Base-by-base conservation (phyloP, 2,797 vertebrate species). In the Gymnopithys bicolor region DNA sequence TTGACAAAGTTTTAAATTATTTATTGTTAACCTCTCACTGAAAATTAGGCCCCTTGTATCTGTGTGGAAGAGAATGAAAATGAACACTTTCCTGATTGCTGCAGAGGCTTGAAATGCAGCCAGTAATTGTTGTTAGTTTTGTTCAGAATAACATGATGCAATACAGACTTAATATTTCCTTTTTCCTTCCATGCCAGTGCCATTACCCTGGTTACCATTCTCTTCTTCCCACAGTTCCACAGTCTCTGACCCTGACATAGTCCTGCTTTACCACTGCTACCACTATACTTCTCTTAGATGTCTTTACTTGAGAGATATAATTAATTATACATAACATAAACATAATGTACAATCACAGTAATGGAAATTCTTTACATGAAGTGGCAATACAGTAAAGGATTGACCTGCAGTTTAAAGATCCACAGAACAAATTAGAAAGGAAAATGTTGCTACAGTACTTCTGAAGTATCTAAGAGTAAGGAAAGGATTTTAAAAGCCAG, bases 321-420 rank as follows among this genome's bases (percentile, higher is more conserved):
- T 41, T 69, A 82, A 69, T 58, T 63, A 30, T 25, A 6, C 2
- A 7, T 17, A 39, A 25, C 13, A 35, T 59, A 25, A 80, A 19
- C 15, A 19, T 4, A 62, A 59, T 0, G 3, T 39, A 13, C 6
- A 37, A 0, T 27, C 15, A 0, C 8, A 14, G 19, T 39, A 30
- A 60, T 58, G 51, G 49, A n/a, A 75, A 49, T 64, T 35, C 45
- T 81, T 49, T 93, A 37, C 17, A 1, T 4, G 15, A 27, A 24
- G 46, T 53, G 58, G 19, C 30, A n/a, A 4, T 43, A 3, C 23
- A 16, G 53, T 39, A 28, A n/a, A 76, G 27, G 17, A 7, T 55
- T 78, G 58, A 3, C 21, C 39, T 78, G 53, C 30, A 25, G 35
- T 64, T 86, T 46, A n/a, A 56, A 68, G 37, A 63, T 14, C 17